Evolutionary conservation across 2,113 vertebrate species (phyloP).

Genomic region (Aegotheles bennettii): DNA sequence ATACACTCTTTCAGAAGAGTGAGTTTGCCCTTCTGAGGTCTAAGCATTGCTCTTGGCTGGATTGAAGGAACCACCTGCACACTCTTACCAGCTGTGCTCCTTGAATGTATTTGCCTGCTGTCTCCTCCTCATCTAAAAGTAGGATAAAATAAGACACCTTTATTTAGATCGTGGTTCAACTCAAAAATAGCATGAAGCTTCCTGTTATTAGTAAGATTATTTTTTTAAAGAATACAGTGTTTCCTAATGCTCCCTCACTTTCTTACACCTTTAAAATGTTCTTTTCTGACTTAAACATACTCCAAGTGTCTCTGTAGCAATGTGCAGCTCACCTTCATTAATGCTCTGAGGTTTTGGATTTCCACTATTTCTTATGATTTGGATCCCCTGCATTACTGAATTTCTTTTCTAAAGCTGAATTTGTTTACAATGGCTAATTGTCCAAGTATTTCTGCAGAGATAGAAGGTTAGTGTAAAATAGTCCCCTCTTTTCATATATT

Average conservation of each 20-base stretch:
- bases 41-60: neutral
- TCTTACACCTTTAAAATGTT: neutral
- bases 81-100: neutral
- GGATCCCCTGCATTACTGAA: accelerated
- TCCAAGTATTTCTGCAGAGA: neutral
- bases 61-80: neutral
- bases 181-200: neutral
- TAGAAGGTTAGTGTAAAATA: neutral
- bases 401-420: neutral
- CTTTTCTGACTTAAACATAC: neutral
- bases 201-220: neutral
- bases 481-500: neutral
- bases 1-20: neutral
- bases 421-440: neutral
- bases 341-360: neutral
- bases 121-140: neutral
- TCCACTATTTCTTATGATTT: neutral
- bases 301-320: neutral
- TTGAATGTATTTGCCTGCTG: neutral
- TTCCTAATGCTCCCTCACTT: neutral
- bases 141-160: neutral
- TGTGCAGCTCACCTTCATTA: neutral
- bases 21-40: neutral
- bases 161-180: neutral
- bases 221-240: neutral